Conservation (phyloP, 2,797 vertebrate genomes). For the Coreius guichenoti region DNA sequence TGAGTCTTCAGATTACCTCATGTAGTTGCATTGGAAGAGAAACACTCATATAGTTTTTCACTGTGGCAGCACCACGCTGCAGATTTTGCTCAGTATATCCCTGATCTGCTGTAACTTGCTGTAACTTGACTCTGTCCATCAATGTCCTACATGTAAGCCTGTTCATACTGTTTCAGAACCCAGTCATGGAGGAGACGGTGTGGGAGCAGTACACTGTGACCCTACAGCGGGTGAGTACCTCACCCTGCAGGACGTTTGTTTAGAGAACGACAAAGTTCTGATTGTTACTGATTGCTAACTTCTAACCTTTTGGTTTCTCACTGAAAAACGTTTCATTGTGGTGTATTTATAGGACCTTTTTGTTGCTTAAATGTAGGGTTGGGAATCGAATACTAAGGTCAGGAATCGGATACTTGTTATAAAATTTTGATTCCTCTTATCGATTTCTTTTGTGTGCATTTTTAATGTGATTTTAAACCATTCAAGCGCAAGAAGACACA, state of each 20-base stretch:
- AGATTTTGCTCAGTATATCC: slow-evolving; percentile 12
- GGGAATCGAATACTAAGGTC: too few species aligned
- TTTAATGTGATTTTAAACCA: too few species aligned
- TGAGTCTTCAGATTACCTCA: background rate
- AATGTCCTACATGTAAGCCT: background rate
- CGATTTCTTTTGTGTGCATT: background rate
- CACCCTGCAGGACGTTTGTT: background rate
- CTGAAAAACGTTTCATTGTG: background rate
- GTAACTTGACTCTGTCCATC: slow-evolving; percentile 34
- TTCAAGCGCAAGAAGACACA: too few species aligned
- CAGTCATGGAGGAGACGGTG: slow-evolving; percentile 94
- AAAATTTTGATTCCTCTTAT: background rate
- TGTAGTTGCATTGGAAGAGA: background rate
- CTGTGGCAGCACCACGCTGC: slow-evolving; percentile 35
- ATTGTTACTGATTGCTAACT: background rate
- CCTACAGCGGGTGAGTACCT: slow-evolving; percentile 89
- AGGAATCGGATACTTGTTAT: too few species aligned
- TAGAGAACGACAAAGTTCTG: background rate
- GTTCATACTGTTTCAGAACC: slow-evolving; percentile 76
- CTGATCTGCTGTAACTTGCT: slow-evolving; percentile 31
- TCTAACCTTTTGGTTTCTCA: background rate
- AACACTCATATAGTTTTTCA: slow-evolving; percentile 27
- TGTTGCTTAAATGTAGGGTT: background rate
- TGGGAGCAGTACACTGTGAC: slow-evolving; percentile 98
- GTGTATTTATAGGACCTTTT: background rate